Evolutionary conservation across 2,113 vertebrate genomes (phyloP).

Genomic region (Tachysurus fulvidraco): DNA sequence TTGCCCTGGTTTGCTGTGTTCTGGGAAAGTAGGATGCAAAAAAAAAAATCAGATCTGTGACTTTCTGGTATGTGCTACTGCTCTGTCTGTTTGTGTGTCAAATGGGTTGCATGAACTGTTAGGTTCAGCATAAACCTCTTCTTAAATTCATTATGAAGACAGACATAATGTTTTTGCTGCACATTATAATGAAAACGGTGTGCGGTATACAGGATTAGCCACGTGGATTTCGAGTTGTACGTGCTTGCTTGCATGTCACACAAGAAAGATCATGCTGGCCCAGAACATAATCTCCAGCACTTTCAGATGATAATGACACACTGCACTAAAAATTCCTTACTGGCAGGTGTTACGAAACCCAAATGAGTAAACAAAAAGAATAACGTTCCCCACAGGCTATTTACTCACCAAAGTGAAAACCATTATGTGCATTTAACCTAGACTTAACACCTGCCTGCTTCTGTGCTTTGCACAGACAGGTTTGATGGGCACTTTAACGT

Average conservation of each 20-base stretch:
- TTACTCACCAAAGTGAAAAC: conserved; percentile 32
- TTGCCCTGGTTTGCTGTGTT: background rate
- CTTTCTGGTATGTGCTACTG: conserved; percentile 53
- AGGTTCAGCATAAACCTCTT: conserved; percentile 41
- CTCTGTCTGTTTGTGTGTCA: conserved; percentile 57
- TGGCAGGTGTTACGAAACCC: conserved; percentile 33
- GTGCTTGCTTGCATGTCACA: conserved; percentile 1
- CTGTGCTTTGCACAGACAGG: conserved; percentile 44
- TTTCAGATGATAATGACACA: conserved; percentile 13
- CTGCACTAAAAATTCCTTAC: conserved; percentile 19
- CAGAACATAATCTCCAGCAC: background rate
- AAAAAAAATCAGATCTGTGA: conserved; percentile 1
- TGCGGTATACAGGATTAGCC: background rate
- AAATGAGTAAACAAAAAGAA: conserved; percentile 33
- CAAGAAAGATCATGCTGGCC: background rate
- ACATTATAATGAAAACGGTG: background rate
- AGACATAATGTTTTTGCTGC: background rate
- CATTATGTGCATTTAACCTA: conserved; percentile 51
- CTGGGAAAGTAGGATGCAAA: background rate
- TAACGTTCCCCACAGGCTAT: conserved; percentile 25
- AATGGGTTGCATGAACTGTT: conserved; percentile 36
- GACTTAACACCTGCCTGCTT: conserved; percentile 37
- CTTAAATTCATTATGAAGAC: conserved; percentile 33
- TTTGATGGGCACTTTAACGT: conserved; percentile 21
- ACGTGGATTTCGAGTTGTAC: background rate